Percentiles rank a stretch among this genome's conserved stretches.
Evolutionary conservation across 1,140 invertebrate genomes (phyloP).

Genomic region (Tachypleus tridentatus): DNA sequence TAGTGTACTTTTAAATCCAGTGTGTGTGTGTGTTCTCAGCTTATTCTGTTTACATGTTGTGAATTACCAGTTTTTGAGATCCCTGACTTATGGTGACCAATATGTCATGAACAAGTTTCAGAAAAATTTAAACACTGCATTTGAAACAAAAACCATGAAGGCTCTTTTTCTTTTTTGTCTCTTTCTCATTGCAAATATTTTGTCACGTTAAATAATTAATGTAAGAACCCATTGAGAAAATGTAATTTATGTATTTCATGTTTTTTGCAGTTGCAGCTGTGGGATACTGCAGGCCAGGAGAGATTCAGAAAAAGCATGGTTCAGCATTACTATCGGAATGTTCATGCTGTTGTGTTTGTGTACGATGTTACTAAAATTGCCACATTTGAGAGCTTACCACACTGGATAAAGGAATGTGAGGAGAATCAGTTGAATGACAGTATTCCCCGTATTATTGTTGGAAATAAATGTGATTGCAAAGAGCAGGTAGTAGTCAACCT

Average conservation of each 20-base stretch:
- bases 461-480: conserved; percentile 64
- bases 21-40: too few species aligned
- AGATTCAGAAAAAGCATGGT: conserved; percentile 83
- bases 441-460: conserved; percentile 61
- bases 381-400: conserved; percentile 50
- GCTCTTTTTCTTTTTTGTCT: too few species aligned
- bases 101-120: too few species aligned
- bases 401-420: conserved; percentile 64
- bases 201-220: too few species aligned
- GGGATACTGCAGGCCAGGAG: conserved; percentile 99
- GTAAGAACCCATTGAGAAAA: too few species aligned
- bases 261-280: conserved; percentile 59
- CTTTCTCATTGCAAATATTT: too few species aligned
- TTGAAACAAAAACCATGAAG: too few species aligned
- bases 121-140: too few species aligned
- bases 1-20: too few species aligned
- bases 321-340: conserved; percentile 68
- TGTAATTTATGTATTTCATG: neutral
- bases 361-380: conserved; percentile 51
- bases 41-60: too few species aligned
- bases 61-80: too few species aligned
- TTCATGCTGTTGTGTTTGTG: conserved; percentile 63
- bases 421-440: conserved; percentile 46
- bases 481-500: conserved; percentile 48
- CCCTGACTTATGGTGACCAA: too few species aligned